phyloP scores from a whole-genome alignment of 2,113 vertebrate genomes.

The Mixornis gularis region DNA sequence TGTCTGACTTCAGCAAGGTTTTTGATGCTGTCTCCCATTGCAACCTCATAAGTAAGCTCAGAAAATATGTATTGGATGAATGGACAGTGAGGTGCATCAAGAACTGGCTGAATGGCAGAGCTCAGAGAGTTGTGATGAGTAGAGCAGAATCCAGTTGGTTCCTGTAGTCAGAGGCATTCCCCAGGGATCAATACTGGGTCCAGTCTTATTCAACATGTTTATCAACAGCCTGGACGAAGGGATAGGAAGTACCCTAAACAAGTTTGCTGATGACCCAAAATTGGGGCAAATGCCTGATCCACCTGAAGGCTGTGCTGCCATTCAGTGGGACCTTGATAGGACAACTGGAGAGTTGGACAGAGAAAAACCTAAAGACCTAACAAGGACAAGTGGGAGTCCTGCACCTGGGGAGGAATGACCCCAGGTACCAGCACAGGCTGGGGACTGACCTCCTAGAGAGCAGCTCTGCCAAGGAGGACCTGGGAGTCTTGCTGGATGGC shows the following conservation, averaged over 20 bases:
- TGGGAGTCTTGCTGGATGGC: neutral
- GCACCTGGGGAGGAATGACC: no score
- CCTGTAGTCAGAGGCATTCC: rapidly evolving
- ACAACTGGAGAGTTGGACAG: neutral
- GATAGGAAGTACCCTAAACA: neutral
- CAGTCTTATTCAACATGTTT: neutral
- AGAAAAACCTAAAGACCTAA: no score
- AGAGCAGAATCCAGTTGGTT: neutral
- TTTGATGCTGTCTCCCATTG: neutral
- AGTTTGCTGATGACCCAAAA: neutral
- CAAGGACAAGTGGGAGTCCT: neutral
- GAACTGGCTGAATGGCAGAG: neutral
- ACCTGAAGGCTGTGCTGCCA: neutral
- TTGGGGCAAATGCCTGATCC: neutral
- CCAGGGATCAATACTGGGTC: neutral
- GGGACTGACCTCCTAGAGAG: neutral
- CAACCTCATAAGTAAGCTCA: neutral
- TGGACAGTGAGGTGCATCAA: neutral
- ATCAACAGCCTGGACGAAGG: rapidly evolving
- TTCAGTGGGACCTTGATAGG: no score
- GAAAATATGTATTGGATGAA: neutral
- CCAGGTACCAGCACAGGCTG: no score
- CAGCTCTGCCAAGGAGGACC: neutral
- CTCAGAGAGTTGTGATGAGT: neutral
- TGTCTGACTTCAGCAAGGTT: neutral